Conservation (phyloP, 2,888 invertebrate genomes). For the Heliconius ethilla region DNA sequence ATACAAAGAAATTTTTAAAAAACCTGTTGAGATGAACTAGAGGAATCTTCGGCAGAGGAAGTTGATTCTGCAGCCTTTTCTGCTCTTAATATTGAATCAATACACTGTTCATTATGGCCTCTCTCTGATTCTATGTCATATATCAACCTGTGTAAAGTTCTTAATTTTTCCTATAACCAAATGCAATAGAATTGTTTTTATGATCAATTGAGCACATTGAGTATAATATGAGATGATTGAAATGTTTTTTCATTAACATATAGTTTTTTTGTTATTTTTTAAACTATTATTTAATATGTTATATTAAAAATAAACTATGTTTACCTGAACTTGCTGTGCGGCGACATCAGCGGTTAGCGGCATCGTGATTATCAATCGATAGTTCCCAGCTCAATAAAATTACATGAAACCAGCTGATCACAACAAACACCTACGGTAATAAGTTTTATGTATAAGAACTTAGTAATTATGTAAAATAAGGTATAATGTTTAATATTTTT, state of each 20-base stretch:
- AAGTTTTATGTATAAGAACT: not conserved
- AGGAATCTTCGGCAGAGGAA: slow-evolving; percentile 69
- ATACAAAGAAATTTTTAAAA: not conserved
- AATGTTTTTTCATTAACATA: not conserved
- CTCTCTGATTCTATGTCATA: slow-evolving; percentile 92
- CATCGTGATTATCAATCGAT: slow-evolving; percentile 76
- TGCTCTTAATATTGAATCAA: slow-evolving; percentile 89
- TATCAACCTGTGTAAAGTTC: slow-evolving; percentile 87
- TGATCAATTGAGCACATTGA: not conserved
- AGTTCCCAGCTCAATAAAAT: slow-evolving; percentile 76
- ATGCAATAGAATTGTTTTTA: not conserved
- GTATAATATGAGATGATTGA: not conserved
- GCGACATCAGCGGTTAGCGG: slow-evolving; percentile 90
- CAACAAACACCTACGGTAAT: slow-evolving; percentile 62
- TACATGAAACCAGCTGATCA: slow-evolving; percentile 78
- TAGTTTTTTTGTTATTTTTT: not conserved
- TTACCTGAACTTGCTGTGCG: slow-evolving; percentile 85
- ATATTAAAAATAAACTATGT: not conserved
- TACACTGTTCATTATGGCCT: slow-evolving; percentile 89
- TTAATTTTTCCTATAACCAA: slow-evolving; percentile 86
- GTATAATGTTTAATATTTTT: not conserved
- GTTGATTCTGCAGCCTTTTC: slow-evolving; percentile 79
- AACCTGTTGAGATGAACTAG: slow-evolving; percentile 73
- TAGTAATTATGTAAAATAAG: not conserved
- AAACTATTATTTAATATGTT: not conserved